Percentiles rank a stretch among this genome's conserved stretches.
phyloP scores from a whole-genome alignment of 2,113 vertebrate genomes.

The Onychorhynchus coronatus region DNA sequence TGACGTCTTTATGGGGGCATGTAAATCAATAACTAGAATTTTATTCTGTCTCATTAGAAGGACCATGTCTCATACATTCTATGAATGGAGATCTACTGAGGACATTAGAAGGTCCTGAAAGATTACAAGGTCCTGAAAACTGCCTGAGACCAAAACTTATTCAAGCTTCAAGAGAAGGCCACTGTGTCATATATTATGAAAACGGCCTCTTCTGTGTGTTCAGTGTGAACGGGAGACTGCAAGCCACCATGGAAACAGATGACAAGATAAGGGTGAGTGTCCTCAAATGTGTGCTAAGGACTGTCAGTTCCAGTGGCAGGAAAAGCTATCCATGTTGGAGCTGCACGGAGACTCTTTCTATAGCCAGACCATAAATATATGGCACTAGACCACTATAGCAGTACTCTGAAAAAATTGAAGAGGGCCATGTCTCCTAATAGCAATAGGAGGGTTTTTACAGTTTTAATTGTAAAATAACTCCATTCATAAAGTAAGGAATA shows the following conservation, averaged over 20 bases:
- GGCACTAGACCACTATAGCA: neutral
- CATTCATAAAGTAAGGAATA: neutral
- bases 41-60: conserved; percentile 77
- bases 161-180: conserved; percentile 90
- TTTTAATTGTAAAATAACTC: neutral
- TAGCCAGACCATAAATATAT: neutral
- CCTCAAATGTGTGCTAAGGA: neutral
- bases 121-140: conserved; percentile 81
- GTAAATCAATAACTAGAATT: neutral
- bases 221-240: conserved; percentile 92
- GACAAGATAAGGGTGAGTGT: conserved; percentile 88
- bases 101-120: conserved; percentile 87
- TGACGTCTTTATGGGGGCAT: neutral
- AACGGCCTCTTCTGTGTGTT: conserved; percentile 90
- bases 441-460: neutral
- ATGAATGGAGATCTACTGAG: conserved; percentile 98
- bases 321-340: neutral
- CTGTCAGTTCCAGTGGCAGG: neutral
- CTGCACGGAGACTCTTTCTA: neutral
- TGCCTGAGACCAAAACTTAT: conserved; percentile 88
- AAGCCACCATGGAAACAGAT: conserved; percentile 85
- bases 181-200: conserved; percentile 94
- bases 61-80: conserved; percentile 97
- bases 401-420: neutral
- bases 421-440: neutral